These are phyloP conservation scores for Epizoanthus stellaris DNA, from an alignment of 92 coral and sea anemone genomes.

Conservation along the genomic window DNA sequence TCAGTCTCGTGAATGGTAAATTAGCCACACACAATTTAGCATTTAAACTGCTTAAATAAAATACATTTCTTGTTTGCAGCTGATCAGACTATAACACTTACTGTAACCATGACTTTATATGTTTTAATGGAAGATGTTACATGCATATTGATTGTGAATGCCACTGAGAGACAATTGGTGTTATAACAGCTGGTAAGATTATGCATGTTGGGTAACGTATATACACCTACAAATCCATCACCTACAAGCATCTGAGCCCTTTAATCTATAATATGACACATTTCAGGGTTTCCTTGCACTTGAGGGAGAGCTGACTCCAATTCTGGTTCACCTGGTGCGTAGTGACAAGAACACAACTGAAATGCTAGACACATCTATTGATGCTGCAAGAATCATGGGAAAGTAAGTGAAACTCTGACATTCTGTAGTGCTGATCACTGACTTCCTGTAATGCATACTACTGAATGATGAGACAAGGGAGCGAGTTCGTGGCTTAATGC, in stretches of 20 bases:
- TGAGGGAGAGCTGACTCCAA: slow-evolving; percentile 97
- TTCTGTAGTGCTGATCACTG: neutral
- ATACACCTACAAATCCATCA: too few species aligned
- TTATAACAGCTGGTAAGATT: too few species aligned
- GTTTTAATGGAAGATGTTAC: neutral
- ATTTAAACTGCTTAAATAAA: too few species aligned
- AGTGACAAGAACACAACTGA: slow-evolving; percentile 96
- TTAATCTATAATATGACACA: neutral
- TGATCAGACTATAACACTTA: too few species aligned
- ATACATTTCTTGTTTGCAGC: neutral
- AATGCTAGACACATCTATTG: slow-evolving; percentile 93
- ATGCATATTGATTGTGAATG: too few species aligned
- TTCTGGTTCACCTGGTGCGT: slow-evolving; percentile 92
- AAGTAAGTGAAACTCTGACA: slow-evolving; percentile 55
- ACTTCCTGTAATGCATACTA: neutral
- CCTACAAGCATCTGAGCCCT: too few species aligned
- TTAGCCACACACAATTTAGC: neutral
- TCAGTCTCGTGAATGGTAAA: too few species aligned
- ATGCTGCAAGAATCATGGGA: slow-evolving; percentile 85
- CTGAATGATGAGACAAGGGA: too few species aligned
- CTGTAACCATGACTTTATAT: too few species aligned
- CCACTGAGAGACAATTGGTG: too few species aligned
- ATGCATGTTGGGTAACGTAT: too few species aligned
- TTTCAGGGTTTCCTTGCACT: slow-evolving; percentile 93
- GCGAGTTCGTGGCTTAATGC: too few species aligned